Evolutionary conservation across 2,797 vertebrate genomes (phyloP).

Genomic region (Rhodeus uyekii): DNA sequence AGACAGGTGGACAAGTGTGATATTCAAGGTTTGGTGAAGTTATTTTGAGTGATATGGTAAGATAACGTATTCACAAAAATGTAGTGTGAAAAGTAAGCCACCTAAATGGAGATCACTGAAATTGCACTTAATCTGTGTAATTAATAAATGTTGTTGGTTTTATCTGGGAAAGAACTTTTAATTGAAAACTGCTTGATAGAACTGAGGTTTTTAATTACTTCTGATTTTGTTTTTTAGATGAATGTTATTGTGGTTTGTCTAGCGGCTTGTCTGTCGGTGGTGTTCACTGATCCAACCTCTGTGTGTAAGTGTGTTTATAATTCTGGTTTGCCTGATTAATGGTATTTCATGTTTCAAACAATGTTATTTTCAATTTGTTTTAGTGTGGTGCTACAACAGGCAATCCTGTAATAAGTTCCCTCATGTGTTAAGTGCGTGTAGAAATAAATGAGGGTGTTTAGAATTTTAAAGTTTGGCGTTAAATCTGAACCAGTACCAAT

Average conservation of each 20-base stretch:
- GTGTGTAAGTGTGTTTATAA: constrained; percentile 43
- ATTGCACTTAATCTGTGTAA: neutral
- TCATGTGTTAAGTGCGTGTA: neutral
- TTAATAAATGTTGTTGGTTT: neutral
- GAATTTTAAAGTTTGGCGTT: neutral
- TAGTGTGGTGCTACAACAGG: constrained; percentile 70
- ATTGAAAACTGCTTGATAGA: too few species aligned
- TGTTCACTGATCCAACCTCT: accelerated
- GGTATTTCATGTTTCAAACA: neutral
- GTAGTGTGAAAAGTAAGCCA: accelerated
- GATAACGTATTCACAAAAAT: neutral
- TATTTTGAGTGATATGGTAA: neutral
- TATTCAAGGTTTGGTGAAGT: neutral
- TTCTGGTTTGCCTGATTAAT: neutral
- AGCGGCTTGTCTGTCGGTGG: constrained; percentile 34
- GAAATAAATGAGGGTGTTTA: neutral
- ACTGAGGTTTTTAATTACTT: neutral
- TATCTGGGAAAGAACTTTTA: neutral
- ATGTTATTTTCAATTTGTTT: neutral
- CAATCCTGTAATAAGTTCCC: constrained; percentile 65
- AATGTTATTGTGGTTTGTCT: constrained; percentile 43
- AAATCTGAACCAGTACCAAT: too few species aligned
- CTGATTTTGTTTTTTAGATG: constrained; percentile 56
- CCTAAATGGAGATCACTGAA: too few species aligned
- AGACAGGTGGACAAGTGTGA: accelerated